A percentile compares a stretch with the other conserved stretches of the same genome.
phyloP scores from a whole-genome alignment of 2,888 invertebrate species.

The Amphipoea oculea region DNA sequence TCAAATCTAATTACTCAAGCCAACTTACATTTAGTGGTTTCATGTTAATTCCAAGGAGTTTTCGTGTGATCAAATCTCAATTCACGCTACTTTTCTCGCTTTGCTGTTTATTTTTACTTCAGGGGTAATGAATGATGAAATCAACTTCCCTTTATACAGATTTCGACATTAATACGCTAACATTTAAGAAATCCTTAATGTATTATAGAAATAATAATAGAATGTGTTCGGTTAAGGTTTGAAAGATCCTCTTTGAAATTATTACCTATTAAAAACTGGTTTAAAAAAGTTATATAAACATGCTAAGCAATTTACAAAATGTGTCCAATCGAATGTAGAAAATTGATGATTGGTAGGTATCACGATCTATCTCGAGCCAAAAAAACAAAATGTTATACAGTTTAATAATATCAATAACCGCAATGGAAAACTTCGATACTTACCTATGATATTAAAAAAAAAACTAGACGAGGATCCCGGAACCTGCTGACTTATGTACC shows the following conservation, averaged over 20 bases:
- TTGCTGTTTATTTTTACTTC: slow-evolving; percentile 20
- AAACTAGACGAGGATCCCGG: slow-evolving; percentile 32
- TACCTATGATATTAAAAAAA: slow-evolving; percentile 9
- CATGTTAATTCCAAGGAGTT: slow-evolving; percentile 43
- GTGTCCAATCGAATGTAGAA: slow-evolving; percentile 6
- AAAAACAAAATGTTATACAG: slow-evolving; percentile 12
- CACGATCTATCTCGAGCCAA: slow-evolving; percentile 11
- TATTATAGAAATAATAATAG: not conserved
- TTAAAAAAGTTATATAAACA: slow-evolving; percentile 4
- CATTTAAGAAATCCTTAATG: slow-evolving; percentile 11
- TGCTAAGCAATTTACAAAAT: slow-evolving; percentile 7
- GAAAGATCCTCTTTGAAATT: not conserved
- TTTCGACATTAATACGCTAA: slow-evolving; percentile 26
- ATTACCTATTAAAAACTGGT: not conserved
- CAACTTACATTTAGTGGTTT: slow-evolving; percentile 39
- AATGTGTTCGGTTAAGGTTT: not conserved
- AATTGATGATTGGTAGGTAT: slow-evolving; percentile 12
- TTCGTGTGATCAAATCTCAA: slow-evolving; percentile 41
- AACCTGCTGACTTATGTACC: slow-evolving; percentile 12
- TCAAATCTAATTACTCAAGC: slow-evolving; percentile 50
- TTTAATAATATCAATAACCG: not conserved
- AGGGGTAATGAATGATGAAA: slow-evolving; percentile 26
- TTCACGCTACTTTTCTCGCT: slow-evolving; percentile 35
- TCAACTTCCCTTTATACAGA: slow-evolving; percentile 38
- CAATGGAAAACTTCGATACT: slow-evolving; percentile 25